Evolutionary conservation across 2,888 invertebrate species (phyloP), one percentile per base, ranked within the genome.

Genomic region (Noctua janthina): DNA sequence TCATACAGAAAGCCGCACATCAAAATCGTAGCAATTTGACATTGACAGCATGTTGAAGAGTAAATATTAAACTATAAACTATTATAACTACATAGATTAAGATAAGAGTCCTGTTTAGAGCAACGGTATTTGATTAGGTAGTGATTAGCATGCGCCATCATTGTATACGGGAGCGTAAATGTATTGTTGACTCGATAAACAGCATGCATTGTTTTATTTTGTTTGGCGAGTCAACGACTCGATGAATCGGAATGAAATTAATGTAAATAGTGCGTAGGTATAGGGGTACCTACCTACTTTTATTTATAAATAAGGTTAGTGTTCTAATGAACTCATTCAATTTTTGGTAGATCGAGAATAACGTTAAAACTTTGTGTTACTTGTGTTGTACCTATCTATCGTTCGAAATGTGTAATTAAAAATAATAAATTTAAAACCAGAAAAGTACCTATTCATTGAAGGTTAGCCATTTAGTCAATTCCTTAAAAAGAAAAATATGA

Each of bases 141-240:
- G 6, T 59, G 69, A 68, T 80, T 66, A 69, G 49, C 39, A 59
- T 70, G 17, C 39, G 35, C 35, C n/a, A 54, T 70, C 81, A 59
- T 76, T 81, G 66, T 75, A 23, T 67, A 43, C 1, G 51, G 20
- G n/a, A 23, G 15, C 15, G 39, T n/a, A n/a, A 64, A 39, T 54
- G 49, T 72, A 69, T 62, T 70, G 72, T 54, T 54, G 73, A 46
- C 67, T 51, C n/a, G 15, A 67, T 64, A 68, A 75, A 85, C 67
- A 62, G 59, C 66, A 56, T 69, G 66, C 74, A 83, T 79, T 86
- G 74, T 83, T 75, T 81, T 79, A 67, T 68, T 46, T 68, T 74
- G 86, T 82, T 82, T 67, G 54, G 49, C 73, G 43, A 51, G 86
- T 68, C 69, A 79, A 82, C 39, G 67, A 74, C 83, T 43, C 49